phyloP scores from a whole-genome alignment of 2,797 vertebrate genomes.

The Poliocrania exsul region DNA sequence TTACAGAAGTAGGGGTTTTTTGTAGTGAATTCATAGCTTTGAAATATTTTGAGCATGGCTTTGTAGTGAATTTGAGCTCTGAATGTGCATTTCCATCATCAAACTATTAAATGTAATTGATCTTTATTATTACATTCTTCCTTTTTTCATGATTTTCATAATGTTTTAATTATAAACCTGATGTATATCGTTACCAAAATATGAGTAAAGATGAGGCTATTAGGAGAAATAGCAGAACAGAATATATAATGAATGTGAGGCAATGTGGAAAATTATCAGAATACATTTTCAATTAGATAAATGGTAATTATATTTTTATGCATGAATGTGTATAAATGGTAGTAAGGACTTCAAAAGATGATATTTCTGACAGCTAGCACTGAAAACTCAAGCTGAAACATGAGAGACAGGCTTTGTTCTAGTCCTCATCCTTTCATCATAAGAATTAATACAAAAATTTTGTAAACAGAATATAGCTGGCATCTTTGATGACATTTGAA shows the following conservation, averaged over 20 bases:
- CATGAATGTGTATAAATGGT: not conserved
- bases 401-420: not conserved
- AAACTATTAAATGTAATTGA: conserved; percentile 13
- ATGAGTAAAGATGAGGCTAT: not conserved
- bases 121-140: not conserved
- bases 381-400: not conserved
- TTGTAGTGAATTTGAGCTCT: conserved; percentile 27
- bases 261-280: conserved; percentile 13
- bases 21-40: conserved; percentile 1
- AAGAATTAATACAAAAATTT: not conserved
- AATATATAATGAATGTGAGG: not conserved
- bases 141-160: not conserved
- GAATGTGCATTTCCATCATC: not conserved
- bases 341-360: conserved; percentile 26
- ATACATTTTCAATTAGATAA: not conserved
- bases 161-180: conserved; percentile 4
- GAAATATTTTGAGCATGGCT: not conserved
- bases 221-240: not conserved
- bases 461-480: not conserved
- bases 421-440: not conserved
- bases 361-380: not conserved
- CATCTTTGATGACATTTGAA: not conserved
- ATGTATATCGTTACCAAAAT: conserved; percentile 10
- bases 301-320: conserved; percentile 4
- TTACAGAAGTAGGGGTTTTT: not conserved